Evolutionary conservation across 2,888 invertebrate species (phyloP).

Genomic region (Scelioninae gen. 1): DNA sequence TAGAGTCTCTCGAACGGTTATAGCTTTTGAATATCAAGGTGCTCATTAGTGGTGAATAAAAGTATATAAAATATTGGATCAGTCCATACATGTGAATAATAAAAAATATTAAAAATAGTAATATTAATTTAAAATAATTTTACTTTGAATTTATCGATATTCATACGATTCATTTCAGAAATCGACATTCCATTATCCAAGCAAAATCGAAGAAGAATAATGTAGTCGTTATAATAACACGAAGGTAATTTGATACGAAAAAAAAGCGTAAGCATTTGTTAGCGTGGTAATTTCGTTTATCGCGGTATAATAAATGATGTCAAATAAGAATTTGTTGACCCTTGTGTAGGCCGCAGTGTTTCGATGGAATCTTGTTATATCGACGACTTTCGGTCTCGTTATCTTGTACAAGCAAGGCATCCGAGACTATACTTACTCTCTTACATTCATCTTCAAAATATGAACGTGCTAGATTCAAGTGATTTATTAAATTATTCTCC

Average conservation of each 20-base stretch:
- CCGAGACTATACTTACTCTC: constrained; percentile 56
- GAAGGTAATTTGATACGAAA: background rate
- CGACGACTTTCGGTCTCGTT: constrained; percentile 77
- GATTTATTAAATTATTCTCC: constrained; percentile 73
- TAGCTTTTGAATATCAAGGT: constrained; percentile 60
- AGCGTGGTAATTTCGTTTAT: constrained; percentile 41
- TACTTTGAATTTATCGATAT: background rate
- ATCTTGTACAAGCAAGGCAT: constrained; percentile 72
- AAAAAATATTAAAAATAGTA: background rate
- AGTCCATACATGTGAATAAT: constrained; percentile 2
- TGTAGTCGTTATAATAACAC: background rate
- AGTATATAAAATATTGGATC: constrained; percentile 6
- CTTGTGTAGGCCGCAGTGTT: constrained; percentile 59
- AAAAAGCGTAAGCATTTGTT: constrained; percentile 32
- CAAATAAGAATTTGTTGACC: constrained; percentile 71
- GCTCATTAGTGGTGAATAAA: constrained; percentile 59
- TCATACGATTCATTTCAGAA: background rate
- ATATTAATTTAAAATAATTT: background rate
- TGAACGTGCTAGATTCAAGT: constrained; percentile 41
- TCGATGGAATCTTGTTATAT: constrained; percentile 76
- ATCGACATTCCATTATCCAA: background rate
- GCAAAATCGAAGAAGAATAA: constrained; percentile 1
- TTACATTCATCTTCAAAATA: constrained; percentile 53
- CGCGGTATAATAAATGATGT: constrained; percentile 59
- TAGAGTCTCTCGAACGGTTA: constrained; percentile 45